These are phyloP conservation scores for Imbricaverruca yamaguchii DNA, from an alignment of 2,888 invertebrate genomes.

Conservation along the genomic window DNA sequence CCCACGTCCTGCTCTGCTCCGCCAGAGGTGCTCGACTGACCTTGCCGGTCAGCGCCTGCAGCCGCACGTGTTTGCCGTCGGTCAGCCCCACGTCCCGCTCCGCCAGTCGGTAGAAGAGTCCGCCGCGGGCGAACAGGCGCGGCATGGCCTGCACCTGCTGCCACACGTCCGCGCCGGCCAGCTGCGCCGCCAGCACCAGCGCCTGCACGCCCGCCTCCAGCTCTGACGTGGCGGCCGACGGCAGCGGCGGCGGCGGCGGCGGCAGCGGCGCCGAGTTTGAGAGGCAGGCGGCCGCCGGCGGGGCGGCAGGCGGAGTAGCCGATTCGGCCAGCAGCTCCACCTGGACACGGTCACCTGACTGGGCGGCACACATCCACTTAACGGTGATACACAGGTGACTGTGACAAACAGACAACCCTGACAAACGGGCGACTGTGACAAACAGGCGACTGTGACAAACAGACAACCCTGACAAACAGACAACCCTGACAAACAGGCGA, in stretches of 20 bases:
- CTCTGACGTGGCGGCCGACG: background rate
- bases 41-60: conserved; percentile 11
- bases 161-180: background rate
- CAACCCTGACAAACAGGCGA: too few species aligned
- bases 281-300: background rate
- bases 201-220: conserved; percentile 10
- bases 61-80: background rate
- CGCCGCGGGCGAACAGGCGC: background rate
- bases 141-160: conserved; percentile 15
- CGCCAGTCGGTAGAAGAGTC: conserved; percentile 4
- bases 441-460: too few species aligned
- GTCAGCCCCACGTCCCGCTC: background rate
- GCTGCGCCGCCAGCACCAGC: background rate
- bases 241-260: background rate
- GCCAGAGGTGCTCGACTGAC: background rate
- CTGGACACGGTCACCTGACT: background rate
- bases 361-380: background rate
- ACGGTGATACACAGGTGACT: too few species aligned
- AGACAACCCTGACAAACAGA: too few species aligned
- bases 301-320: background rate
- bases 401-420: too few species aligned
- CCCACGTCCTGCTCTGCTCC: background rate
- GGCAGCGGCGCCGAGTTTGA: background rate
- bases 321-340: background rate
- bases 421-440: too few species aligned